Base-by-base conservation (phyloP, 2,797 vertebrate species). In the Falco peregrinus region DNA sequence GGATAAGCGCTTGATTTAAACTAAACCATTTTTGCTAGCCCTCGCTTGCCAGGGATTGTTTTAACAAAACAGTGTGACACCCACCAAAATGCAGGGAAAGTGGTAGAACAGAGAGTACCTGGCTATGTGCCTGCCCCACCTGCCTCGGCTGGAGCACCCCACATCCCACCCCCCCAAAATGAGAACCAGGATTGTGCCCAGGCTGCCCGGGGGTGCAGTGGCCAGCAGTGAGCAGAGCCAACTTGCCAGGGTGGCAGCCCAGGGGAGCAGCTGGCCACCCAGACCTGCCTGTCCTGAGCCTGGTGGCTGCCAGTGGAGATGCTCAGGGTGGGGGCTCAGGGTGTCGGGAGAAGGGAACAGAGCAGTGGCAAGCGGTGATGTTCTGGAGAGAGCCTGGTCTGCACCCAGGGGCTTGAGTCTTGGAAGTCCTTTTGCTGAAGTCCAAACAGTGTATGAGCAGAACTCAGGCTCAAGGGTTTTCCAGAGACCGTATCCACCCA, bases 1-100 rank as follows among this genome's bases (percentile, higher is more conserved):
- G 90, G 77, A 91, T 89, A 87, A 93, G 60, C 4, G 2, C 75
- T 82, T 26, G 43, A 50, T 82, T 87, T 81, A 84, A 84, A 84
- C 84, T 84, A 73, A 94, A 90, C 64, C 77, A 35, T 77, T 90
- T 82, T 20, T 57, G 60, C 74, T 20, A 63, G 78, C 43, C 79
- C 92, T 59, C 16, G 6, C 65, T 77, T 77, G 65, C 57, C 8
- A 13, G 77, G 84, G 64, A 28, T 53, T 59, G 90, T 35, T 93
- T 73, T 69, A 77, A 86, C 90, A 80, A 57, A 93, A 60, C 60
- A n/a, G 26, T 9, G 53, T 4, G 39, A 77, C 60, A 61, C 74
- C 65, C 88, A 22, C 77, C 61, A 35, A 37, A 75, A 89, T 28
- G 29, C 60, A 10, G 22, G 65, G 53, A 81, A 53, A 37, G 25